Conservation (phyloP, 2,888 invertebrate genomes). For the Dasysyrphus albostriatus region DNA sequence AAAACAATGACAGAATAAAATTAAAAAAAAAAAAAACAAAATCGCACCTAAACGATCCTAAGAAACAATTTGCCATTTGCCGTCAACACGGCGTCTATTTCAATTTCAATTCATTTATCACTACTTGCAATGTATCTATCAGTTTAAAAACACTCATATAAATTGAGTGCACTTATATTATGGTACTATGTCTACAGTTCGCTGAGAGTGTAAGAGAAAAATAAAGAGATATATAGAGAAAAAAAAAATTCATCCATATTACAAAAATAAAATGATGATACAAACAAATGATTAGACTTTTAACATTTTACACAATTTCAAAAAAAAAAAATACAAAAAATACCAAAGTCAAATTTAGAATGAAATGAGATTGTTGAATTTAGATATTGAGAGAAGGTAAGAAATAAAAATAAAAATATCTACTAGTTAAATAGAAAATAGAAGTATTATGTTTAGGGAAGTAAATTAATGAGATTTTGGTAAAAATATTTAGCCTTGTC, state of each 20-base stretch:
- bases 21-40: slow-evolving; percentile 45
- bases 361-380: slow-evolving; percentile 55
- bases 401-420: neutral
- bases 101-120: slow-evolving; percentile 76
- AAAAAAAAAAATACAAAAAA: slow-evolving; percentile 49
- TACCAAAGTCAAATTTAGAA: slow-evolving; percentile 70
- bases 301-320: slow-evolving; percentile 73
- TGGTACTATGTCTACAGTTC: slow-evolving; percentile 32
- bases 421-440: neutral
- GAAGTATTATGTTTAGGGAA: no score
- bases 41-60: slow-evolving; percentile 76
- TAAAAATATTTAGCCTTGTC: no score
- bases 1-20: slow-evolving; percentile 22
- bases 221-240: no score
- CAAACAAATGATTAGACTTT: slow-evolving; percentile 72
- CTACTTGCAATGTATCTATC: slow-evolving; percentile 75
- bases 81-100: slow-evolving; percentile 76
- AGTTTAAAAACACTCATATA: slow-evolving; percentile 65
- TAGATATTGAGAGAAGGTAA: slow-evolving; percentile 5
- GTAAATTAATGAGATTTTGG: no score
- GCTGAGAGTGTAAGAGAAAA: neutral
- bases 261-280: slow-evolving; percentile 29
- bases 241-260: neutral
- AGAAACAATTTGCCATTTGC: slow-evolving; percentile 75
- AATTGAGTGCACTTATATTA: slow-evolving; percentile 44